A percentile compares a stretch with the other conserved stretches of the same genome.
Evolutionary conservation across 2,888 invertebrate species (phyloP).

Genomic region (Pristionchus entomophagus): DNA sequence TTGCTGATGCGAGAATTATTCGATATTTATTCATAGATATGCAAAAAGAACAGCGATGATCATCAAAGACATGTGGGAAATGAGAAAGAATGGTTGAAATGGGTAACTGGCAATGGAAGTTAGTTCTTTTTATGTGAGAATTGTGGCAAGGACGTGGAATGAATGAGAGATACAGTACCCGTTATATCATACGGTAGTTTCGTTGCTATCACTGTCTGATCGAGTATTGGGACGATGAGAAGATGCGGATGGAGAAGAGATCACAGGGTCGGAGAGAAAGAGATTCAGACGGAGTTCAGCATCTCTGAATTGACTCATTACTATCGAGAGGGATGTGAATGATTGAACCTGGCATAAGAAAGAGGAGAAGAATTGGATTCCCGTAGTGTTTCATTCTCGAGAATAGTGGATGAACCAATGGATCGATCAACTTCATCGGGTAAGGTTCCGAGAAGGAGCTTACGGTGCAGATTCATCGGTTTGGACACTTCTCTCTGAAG

Average conservation of each 20-base stretch:
- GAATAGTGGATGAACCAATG: slow-evolving; percentile 63
- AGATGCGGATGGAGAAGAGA: slow-evolving; percentile 26
- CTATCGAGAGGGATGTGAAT: not conserved
- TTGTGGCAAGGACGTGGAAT: not conserved
- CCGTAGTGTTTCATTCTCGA: slow-evolving; percentile 60
- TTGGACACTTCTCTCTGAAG: slow-evolving; percentile 11
- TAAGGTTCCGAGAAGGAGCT: slow-evolving; percentile 20
- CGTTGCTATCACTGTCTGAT: slow-evolving; percentile 37
- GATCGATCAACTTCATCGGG: slow-evolving; percentile 59
- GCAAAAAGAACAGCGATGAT: not conserved
- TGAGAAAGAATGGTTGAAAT: not conserved
- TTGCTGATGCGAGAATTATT: too few relatives aligned
- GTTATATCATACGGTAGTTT: slow-evolving; percentile 43
- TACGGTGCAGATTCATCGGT: slow-evolving; percentile 51
- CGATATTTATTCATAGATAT: slow-evolving; percentile 8
- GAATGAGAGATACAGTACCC: not conserved
- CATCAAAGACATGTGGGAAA: not conserved
- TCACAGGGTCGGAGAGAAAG: slow-evolving; percentile 49
- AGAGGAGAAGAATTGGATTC: slow-evolving; percentile 35
- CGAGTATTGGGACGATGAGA: slow-evolving; percentile 17
- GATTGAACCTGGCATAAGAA: slow-evolving; percentile 36
- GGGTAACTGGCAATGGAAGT: not conserved
- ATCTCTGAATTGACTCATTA: slow-evolving; percentile 49
- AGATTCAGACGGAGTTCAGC: slow-evolving; percentile 64
- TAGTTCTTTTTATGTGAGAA: not conserved